These are phyloP conservation scores for Charina bottae DNA, from an alignment of 2,113 vertebrate species.

Conservation along the genomic window DNA sequence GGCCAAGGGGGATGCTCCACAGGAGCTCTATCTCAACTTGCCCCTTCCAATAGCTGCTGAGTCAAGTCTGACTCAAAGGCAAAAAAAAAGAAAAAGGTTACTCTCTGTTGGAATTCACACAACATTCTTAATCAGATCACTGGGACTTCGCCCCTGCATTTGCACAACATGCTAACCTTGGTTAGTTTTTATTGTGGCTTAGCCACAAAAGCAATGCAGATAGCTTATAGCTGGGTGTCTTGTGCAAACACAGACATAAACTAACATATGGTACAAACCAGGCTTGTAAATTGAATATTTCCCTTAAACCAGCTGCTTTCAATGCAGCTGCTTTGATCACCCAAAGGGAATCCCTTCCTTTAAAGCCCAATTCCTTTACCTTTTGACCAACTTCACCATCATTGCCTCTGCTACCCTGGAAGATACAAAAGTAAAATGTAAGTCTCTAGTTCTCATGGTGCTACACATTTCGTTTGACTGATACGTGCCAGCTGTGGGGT, in stretches of 20 bases:
- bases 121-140: too few species aligned
- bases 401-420: constrained; percentile 76
- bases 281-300: not conserved
- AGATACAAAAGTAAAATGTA: constrained; percentile 35
- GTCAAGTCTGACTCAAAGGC: too few species aligned
- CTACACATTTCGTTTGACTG: not conserved
- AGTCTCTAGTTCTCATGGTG: not conserved
- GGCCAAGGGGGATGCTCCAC: too few species aligned
- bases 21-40: too few species aligned
- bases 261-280: not conserved
- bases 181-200: not conserved
- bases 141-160: too few species aligned
- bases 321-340: not conserved
- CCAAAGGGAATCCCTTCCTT: too few species aligned
- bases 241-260: not conserved
- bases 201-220: not conserved
- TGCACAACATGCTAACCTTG: not conserved
- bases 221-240: not conserved
- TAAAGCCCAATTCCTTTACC: constrained; percentile 68
- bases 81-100: too few species aligned
- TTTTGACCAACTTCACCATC: constrained; percentile 87
- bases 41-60: too few species aligned
- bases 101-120: too few species aligned
- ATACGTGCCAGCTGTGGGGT: not conserved
- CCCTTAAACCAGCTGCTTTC: not conserved